Evolutionary conservation across 2,888 invertebrate species (phyloP).

Genomic region (Teleogryllus oceanicus): DNA sequence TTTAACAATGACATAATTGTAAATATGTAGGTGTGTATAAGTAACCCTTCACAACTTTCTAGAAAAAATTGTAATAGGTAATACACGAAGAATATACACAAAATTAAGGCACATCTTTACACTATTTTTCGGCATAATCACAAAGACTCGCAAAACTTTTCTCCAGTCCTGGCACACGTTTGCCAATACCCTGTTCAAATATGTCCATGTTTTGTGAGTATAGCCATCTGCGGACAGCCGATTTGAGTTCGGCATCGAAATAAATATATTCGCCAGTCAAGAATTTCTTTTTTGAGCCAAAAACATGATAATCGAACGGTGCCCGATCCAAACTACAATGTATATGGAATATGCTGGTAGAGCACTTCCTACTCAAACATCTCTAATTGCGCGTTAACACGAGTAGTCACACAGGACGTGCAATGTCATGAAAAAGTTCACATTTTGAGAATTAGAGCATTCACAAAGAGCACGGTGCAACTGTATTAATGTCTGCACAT

Average conservation of each 20-base stretch:
- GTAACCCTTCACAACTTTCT: background rate
- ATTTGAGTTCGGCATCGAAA: background rate
- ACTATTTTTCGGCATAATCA: background rate
- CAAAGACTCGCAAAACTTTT: background rate
- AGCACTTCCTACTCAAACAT: background rate
- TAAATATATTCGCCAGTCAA: background rate
- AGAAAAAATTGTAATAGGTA: background rate
- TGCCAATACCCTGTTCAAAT: background rate
- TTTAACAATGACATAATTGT: too few species aligned
- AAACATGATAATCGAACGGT: background rate
- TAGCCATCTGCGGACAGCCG: background rate
- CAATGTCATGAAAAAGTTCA: background rate
- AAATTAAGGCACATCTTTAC: background rate
- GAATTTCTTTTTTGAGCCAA: background rate
- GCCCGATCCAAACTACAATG: background rate
- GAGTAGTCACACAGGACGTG: background rate
- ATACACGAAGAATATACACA: background rate
- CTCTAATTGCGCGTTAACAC: background rate
- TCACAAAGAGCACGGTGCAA: background rate
- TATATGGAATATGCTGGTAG: too few species aligned
- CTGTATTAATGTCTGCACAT: background rate
- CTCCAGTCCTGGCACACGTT: background rate
- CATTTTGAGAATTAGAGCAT: background rate
- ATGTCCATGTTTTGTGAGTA: background rate
- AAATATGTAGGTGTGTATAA: background rate